A percentile compares a stretch with the other conserved stretches of the same genome.
Conservation (phyloP, 2,797 vertebrate species). For the Enteromius paludinosus region DNA sequence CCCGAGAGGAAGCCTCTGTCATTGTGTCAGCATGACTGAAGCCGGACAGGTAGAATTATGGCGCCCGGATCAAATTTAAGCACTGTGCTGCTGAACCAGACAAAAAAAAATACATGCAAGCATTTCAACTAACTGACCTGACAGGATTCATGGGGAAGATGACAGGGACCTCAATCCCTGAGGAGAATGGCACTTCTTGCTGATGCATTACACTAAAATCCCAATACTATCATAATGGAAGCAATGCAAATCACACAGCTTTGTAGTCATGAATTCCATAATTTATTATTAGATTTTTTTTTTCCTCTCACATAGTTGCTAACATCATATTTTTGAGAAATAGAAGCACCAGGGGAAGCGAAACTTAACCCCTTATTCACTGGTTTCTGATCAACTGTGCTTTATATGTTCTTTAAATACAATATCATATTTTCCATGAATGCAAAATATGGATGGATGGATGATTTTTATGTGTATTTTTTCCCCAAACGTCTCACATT, state of each 20-base stretch:
- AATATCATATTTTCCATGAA: constrained; percentile 35
- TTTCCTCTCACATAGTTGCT: constrained; percentile 45
- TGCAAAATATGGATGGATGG: constrained; percentile 27
- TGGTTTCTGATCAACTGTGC: constrained; percentile 14
- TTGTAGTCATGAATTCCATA: constrained; percentile 42
- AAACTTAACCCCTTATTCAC: constrained; percentile 25
- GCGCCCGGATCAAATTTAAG: constrained; percentile 46
- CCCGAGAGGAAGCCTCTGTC: constrained; percentile 39
- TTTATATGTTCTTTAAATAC: constrained; percentile 18
- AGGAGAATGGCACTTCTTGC: constrained; percentile 8
- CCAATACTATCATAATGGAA: constrained; percentile 3
- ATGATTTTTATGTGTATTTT: neutral
- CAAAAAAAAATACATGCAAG: constrained; percentile 30
- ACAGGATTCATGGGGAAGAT: constrained; percentile 37
- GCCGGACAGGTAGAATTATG: constrained; percentile 17
- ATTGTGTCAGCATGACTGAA: constrained; percentile 42
- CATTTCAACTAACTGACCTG: constrained; percentile 21
- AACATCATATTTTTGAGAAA: constrained; percentile 45
- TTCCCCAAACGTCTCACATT: constrained; percentile 46
- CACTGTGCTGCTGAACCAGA: constrained; percentile 39
- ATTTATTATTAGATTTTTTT: constrained; percentile 54
- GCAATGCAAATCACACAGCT: constrained; percentile 42
- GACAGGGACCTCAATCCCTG: neutral
- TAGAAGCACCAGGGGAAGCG: constrained; percentile 58
- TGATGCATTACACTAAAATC: neutral